phyloP scores from a whole-genome alignment of 2,113 vertebrate species.

The Notarius quadriscutis region DNA sequence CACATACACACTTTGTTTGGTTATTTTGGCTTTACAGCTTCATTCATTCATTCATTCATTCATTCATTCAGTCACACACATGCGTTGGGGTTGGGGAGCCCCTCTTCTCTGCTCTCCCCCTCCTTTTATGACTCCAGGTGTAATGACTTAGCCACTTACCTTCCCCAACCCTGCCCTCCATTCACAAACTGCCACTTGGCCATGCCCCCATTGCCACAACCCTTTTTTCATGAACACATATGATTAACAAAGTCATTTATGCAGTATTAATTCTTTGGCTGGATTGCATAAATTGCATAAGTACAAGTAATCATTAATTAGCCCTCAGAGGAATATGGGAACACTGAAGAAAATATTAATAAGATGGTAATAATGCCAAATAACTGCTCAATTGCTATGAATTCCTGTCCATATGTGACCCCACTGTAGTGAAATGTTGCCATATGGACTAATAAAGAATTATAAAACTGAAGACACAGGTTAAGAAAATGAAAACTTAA shows the following conservation, averaged over 20 bases:
- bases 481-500: neutral
- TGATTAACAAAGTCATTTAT: neutral
- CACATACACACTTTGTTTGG: too few relatives aligned
- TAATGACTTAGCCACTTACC: too few relatives aligned
- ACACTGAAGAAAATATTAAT: neutral
- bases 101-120: too few relatives aligned
- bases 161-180: too few relatives aligned
- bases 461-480: neutral
- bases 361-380: neutral
- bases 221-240: neutral
- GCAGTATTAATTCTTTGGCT: neutral
- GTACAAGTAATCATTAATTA: neutral
- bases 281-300: neutral
- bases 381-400: neutral
- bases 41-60: too few relatives aligned
- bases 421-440: neutral
- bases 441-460: neutral
- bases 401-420: neutral
- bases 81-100: too few relatives aligned
- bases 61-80: too few relatives aligned
- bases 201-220: too few relatives aligned
- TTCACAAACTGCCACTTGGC: too few relatives aligned
- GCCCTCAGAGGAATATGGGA: neutral
- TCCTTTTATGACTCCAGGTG: too few relatives aligned
- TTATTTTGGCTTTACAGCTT: too few relatives aligned